Conservation (phyloP, 2,113 vertebrate genomes). For the Sander lucioperca region DNA sequence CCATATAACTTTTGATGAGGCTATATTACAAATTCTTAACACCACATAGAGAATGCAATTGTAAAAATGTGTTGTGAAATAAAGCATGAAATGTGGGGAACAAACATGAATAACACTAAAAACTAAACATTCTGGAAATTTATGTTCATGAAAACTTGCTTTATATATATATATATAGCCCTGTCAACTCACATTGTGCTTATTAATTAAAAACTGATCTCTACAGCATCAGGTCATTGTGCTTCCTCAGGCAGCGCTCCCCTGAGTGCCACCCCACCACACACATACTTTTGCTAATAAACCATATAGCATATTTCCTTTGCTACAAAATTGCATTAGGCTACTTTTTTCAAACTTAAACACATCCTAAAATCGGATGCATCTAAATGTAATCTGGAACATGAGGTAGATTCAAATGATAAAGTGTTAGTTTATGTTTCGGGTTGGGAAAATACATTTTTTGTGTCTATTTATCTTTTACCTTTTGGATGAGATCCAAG, state of each 20-base stretch:
- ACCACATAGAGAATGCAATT: not conserved
- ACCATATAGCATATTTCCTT: not conserved
- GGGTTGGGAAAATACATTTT: slow-evolving; percentile 6
- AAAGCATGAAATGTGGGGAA: not conserved
- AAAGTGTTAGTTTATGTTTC: slow-evolving; percentile 22
- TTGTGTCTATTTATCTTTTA: slow-evolving; percentile 47
- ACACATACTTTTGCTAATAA: not conserved
- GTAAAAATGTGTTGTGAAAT: not conserved
- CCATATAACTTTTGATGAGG: not conserved
- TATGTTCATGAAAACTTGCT: too few species aligned
- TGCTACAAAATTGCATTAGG: not conserved
- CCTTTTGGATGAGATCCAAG: slow-evolving; percentile 54
- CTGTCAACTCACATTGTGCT: too few species aligned
- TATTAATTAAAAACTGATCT: too few species aligned
- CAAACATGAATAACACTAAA: not conserved
- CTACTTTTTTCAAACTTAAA: not conserved
- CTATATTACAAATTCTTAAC: not conserved
- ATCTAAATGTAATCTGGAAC: not conserved
- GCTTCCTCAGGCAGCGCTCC: too few species aligned
- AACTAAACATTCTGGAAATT: not conserved
- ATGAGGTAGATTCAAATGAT: slow-evolving; percentile 25
- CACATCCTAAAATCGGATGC: not conserved
- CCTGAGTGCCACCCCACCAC: not conserved
- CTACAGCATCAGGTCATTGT: too few species aligned
- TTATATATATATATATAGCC: too few species aligned